Conservation (phyloP, 2,797 vertebrate species). For the Hoplostethus mediterraneus region DNA sequence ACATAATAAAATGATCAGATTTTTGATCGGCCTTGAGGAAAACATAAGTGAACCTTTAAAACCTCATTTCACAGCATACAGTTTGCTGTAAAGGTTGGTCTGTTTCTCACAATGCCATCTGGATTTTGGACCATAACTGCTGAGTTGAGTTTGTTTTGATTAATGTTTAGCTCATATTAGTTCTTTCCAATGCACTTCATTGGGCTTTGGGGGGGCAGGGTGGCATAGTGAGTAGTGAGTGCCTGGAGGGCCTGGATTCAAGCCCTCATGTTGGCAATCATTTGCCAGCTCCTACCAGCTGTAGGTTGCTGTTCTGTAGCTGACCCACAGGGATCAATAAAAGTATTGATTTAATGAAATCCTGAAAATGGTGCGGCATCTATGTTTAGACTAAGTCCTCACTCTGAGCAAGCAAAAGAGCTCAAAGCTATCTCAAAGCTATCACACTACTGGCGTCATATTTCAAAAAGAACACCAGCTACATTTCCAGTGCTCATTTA, state of each 20-base stretch:
- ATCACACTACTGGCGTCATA: not conserved
- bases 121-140: not conserved
- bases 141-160: too few relatives aligned
- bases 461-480: not conserved
- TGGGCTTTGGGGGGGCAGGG: conserved; percentile 22
- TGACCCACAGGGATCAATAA: conserved; percentile 38
- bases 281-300: conserved; percentile 42
- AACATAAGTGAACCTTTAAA: too few relatives aligned
- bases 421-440: not conserved
- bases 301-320: conserved; percentile 42
- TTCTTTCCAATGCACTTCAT: not conserved
- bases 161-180: not conserved
- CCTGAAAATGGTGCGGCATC: not conserved
- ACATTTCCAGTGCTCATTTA: too few relatives aligned
- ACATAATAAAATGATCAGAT: not conserved
- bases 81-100: not conserved
- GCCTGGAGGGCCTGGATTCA: conserved; percentile 34
- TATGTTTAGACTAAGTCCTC: not conserved
- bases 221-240: not conserved
- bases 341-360: too few relatives aligned
- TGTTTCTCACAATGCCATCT: not conserved
- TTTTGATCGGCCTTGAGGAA: too few relatives aligned
- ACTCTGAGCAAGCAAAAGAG: not conserved
- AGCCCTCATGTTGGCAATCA: conserved; percentile 42
- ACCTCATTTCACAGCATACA: too few relatives aligned